phyloP scores from a whole-genome alignment of 2,797 vertebrate species.

The Sebastiscus albofasciatus region DNA sequence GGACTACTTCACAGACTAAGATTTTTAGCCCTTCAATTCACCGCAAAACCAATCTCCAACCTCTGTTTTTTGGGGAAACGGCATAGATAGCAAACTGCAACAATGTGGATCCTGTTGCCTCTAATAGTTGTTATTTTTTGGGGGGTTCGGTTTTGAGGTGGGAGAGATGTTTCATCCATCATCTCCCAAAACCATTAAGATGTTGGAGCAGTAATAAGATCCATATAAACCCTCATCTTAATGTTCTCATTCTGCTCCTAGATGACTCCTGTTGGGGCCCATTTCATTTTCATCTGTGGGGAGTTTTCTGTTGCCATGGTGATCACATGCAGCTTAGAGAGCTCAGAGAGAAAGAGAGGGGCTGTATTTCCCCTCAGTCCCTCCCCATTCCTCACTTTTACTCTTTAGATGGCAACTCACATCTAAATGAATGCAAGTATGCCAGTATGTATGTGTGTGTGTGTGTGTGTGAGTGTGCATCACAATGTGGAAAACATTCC shows the following conservation, averaged over 20 bases:
- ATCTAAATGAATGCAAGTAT: too few species aligned
- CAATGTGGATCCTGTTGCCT: background rate
- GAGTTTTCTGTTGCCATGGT: slow-evolving; percentile 44
- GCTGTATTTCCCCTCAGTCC: background rate
- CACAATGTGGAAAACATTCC: too few species aligned
- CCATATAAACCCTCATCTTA: background rate
- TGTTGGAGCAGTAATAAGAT: background rate
- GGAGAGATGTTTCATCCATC: background rate
- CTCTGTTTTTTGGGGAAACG: background rate
- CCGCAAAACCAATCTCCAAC: background rate
- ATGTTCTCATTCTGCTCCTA: background rate
- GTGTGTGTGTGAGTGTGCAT: background rate
- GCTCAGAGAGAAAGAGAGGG: background rate
- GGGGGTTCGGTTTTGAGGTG: background rate
- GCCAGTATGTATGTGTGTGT: too few species aligned
- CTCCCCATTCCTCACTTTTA: background rate
- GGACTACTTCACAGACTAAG: background rate
- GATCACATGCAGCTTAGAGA: background rate
- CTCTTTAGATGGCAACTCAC: too few species aligned
- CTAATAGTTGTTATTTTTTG: background rate
- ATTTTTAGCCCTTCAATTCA: slow-evolving; percentile 1
- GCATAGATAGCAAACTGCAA: too few species aligned
- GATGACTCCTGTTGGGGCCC: background rate
- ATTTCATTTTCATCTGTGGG: slow-evolving; percentile 22
- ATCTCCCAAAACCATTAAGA: background rate